Evolutionary conservation across 2,797 vertebrate genomes (phyloP), one percentile per base, ranked within the genome.

Genomic region (Phoxinus dragarum): DNA sequence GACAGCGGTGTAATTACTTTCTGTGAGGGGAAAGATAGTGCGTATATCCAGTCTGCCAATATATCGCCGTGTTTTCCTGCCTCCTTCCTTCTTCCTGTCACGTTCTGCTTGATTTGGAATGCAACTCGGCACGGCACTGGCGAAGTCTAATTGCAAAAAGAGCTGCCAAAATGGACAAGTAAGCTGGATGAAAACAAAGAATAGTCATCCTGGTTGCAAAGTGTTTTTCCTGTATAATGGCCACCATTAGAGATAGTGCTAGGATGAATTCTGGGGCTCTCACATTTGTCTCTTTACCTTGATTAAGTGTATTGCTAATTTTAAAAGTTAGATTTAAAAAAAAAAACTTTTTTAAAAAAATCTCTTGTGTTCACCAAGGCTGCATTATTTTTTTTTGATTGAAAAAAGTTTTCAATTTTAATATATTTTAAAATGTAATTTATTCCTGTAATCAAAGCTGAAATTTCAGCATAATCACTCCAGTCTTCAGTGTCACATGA

Each of bases 1-100:
- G 86, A 86, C 90, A 91, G 77, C 67, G 42, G 84, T 59, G 76
- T 89, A 89, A 89, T 85, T 88, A 80, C 85, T 90, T 87, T 89
- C 84, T 89, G 84, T 66, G 59, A 84, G 68, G 66, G 82, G 69
- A 76, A 75, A 86, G 85, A 89, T 71, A 80, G 61, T 14, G 86
- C 38, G 80, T 80, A 71, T 59, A 83, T 84, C 80, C 71, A 69
- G 68, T 77, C 4, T 52, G 85, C 87, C 91, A 69, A 67, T 67
- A 49, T 61, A 64, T 54, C 56, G 49, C 81, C 66, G 56, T 21
- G 42, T 21, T 40, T 27, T 16, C 38, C 66, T 34, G 44, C 38
- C 56, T 66, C 21, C 34, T 47, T 67, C 23, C 40, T 61, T 23
- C 44, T 47, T 6, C 40, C 66, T 56, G 23, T 49, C 52, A 52